Conservation (phyloP, 2,797 vertebrate species). For the Pangasius krempfi region DNA sequence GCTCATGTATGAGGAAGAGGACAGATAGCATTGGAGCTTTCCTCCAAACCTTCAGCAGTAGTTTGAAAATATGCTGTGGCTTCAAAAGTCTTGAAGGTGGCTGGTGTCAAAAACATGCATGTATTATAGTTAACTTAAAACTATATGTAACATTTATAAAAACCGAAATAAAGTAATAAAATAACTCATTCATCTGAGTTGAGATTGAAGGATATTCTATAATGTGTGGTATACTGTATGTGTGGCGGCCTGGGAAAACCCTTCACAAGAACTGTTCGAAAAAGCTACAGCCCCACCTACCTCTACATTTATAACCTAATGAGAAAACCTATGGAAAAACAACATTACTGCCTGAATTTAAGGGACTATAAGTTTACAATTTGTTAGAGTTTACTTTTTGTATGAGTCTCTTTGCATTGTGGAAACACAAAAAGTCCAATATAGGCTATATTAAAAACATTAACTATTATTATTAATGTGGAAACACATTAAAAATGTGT, state of each 20-base stretch:
- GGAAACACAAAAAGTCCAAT: background rate
- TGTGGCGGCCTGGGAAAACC: background rate
- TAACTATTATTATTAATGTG: no score
- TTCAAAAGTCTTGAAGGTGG: background rate
- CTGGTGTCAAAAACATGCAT: background rate
- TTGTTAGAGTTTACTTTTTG: background rate
- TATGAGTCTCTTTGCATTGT: background rate
- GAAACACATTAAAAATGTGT: no score
- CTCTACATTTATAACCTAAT: no score
- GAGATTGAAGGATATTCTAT: background rate
- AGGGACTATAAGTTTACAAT: no score
- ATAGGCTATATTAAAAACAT: background rate
- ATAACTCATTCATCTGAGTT: background rate
- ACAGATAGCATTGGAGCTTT: background rate
- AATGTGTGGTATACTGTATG: background rate
- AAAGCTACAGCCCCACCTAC: no score
- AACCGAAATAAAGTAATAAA: background rate
- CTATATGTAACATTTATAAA: background rate
- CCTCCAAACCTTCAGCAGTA: no score
- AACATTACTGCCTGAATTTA: no score
- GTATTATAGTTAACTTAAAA: background rate
- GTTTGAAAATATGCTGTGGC: background rate
- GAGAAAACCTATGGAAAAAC: no score
- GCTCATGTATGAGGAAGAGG: background rate
- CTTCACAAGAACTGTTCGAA: no score